Evolutionary conservation across 2,888 invertebrate genomes (phyloP).

Genomic region (Hipparchia sbordonii): DNA sequence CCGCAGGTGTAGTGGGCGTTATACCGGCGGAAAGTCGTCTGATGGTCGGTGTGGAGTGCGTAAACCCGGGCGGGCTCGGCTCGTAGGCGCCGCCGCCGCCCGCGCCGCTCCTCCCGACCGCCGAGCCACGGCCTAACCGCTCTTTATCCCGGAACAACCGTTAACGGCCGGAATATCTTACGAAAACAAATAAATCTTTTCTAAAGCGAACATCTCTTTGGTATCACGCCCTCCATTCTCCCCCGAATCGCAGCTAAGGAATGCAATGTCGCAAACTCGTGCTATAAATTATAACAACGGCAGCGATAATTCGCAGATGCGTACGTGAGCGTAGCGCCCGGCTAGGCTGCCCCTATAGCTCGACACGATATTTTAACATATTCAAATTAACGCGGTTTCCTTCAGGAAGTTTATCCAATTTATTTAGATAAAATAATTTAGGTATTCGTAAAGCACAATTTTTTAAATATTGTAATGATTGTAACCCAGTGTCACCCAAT

Average conservation of each 20-base stretch:
- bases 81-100: slow-evolving; percentile 60
- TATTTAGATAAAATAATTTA: slow-evolving; percentile 56
- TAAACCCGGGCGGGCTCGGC: slow-evolving; percentile 79
- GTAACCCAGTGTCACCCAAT: slow-evolving; percentile 61
- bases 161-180: slow-evolving; percentile 71
- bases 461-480: slow-evolving; percentile 64
- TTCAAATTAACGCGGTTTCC: slow-evolving; percentile 71
- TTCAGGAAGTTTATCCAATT: slow-evolving; percentile 79
- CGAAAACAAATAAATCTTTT: slow-evolving; percentile 77
- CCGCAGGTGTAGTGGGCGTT: slow-evolving; percentile 85
- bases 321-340: slow-evolving; percentile 68
- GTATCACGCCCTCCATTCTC: slow-evolving; percentile 66
- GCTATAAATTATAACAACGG: slow-evolving; percentile 33
- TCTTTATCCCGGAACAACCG: slow-evolving; percentile 65
- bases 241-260: slow-evolving; percentile 66
- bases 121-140: slow-evolving; percentile 58
- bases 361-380: slow-evolving; percentile 62
- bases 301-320: slow-evolving; percentile 76
- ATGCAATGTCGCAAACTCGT: slow-evolving; percentile 73
- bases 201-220: slow-evolving; percentile 73
- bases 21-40: slow-evolving; percentile 84
- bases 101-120: slow-evolving; percentile 44
- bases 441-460: slow-evolving; percentile 42
- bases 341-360: slow-evolving; percentile 81
- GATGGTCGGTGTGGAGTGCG: slow-evolving; percentile 85